A percentile compares a stretch with the other conserved stretches of the same genome.
phyloP scores from a whole-genome alignment of 1,140 invertebrate genomes.

The Helicoverpa zea region DNA sequence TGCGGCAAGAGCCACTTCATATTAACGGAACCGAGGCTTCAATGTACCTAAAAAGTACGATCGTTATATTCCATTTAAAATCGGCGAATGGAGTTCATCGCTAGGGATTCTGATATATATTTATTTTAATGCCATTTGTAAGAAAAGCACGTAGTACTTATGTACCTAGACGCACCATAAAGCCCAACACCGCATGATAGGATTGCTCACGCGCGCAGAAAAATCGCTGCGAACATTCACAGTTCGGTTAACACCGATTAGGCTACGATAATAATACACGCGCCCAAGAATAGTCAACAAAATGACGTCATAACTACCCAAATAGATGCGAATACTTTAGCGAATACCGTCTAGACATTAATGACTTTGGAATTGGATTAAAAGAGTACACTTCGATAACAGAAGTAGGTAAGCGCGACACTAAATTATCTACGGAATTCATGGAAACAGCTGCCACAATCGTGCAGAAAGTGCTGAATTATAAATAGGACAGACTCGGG shows the following conservation, averaged over 20 bases:
- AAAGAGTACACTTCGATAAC: slow-evolving; percentile 17
- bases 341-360: slow-evolving; percentile 42
- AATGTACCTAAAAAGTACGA: background rate
- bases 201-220: slow-evolving; percentile 27
- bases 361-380: slow-evolving; percentile 40
- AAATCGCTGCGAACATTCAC: slow-evolving; percentile 25
- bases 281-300: slow-evolving; percentile 13
- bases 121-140: slow-evolving; percentile 23
- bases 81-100: background rate
- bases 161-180: slow-evolving; percentile 15
- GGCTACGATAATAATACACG: slow-evolving; percentile 28
- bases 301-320: slow-evolving; percentile 36
- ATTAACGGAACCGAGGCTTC: background rate
- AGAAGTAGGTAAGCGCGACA: slow-evolving; percentile 16
- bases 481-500: slow-evolving; percentile 29
- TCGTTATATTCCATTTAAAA: slow-evolving; percentile 34
- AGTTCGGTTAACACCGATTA: slow-evolving; percentile 36
- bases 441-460: slow-evolving; percentile 8
- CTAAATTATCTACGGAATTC: background rate
- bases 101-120: slow-evolving; percentile 2
- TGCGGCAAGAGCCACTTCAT: background rate
- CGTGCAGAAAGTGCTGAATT: slow-evolving; percentile 9
- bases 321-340: slow-evolving; percentile 42
- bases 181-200: slow-evolving; percentile 23
- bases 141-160: slow-evolving; percentile 31